Evolutionary conservation across 2,797 vertebrate genomes (phyloP), one percentile per base, ranked within the genome.

Genomic region (Cyprinella venusta): DNA sequence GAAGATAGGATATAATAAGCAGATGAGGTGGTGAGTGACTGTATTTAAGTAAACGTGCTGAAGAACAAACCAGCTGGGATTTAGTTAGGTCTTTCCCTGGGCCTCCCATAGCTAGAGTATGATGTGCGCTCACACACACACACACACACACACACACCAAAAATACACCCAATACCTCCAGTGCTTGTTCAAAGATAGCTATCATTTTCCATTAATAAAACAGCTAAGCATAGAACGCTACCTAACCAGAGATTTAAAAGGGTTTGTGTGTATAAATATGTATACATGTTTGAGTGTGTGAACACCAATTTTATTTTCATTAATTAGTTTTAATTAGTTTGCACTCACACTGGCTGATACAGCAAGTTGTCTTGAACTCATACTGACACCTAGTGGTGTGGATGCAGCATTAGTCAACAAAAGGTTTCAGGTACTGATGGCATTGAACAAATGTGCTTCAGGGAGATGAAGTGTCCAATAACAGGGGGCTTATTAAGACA

Each of bases 121-220:
- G 67, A 86, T 42, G 52, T 3, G 5, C 56, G 65, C 13, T 18
- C 26, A 13, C 69, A 21, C 19, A 16, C 42, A 45, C 42, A 45
- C 42, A 13, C 38, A 40, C 9, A 2, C 40, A 42, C 42, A 50
- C 48, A n/a, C 36, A 59, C 50, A 42, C 48, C 72, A 70, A 61
- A 84, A 87, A 86, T 87, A 86, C 38, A 42, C 19, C 63, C 56
- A 84, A 52, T 82, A 84, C 67, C 63, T 45, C 64, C 50, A 54
- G n/a, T 13, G 26, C 42, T 78, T 79, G 24, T 59, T 82, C n/a
- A 72, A 65, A 54, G 38, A 40, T 40, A 50, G 69, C 18, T 71
- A 84, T 82, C 67, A 63, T 70, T 63, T 26, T 71, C 61, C 7
- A 84, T 81, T 12, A 76, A 40, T 42, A 33, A 61, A 64, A 70